These are phyloP conservation scores for Lepidocyrtoides sp. DNA, from an alignment of 2,888 invertebrate genomes.

Conservation along the genomic window DNA sequence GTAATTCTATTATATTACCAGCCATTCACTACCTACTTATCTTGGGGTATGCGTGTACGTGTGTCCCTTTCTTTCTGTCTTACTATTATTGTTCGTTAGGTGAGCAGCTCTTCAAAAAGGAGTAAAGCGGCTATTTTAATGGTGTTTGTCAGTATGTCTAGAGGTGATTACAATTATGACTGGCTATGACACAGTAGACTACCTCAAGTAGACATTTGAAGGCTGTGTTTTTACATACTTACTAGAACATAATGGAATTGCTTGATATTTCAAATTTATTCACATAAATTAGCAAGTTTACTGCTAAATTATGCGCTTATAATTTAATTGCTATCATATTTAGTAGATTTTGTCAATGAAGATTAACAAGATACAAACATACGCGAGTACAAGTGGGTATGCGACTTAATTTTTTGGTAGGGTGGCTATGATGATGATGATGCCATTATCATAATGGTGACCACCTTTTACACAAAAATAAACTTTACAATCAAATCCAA, in stretches of 20 bases:
- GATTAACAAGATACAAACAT: neutral
- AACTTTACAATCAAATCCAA: too few species aligned
- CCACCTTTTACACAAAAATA: neutral
- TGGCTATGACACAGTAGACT: neutral
- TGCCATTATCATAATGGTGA: neutral
- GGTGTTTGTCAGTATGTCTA: constrained; percentile 7
- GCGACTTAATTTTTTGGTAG: neutral
- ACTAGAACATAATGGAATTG: neutral
- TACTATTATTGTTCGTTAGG: constrained; percentile 54
- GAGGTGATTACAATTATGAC: constrained; percentile 25
- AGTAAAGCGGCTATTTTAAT: constrained; percentile 34
- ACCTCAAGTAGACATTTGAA: constrained; percentile 54
- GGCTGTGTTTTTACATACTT: neutral
- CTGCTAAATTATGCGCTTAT: neutral
- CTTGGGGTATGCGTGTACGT: neutral
- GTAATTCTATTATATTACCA: constrained; percentile 28
- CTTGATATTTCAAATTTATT: constrained; percentile 38
- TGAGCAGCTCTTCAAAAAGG: constrained; percentile 24
- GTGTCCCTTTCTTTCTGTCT: constrained; percentile 10
- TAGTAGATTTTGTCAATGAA: neutral
- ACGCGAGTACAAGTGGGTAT: neutral
- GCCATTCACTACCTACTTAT: neutral
- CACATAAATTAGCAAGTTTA: constrained; percentile 45
- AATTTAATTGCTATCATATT: constrained; percentile 34
- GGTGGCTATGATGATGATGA: constrained; percentile 11